phyloP scores from a whole-genome alignment of 2,113 vertebrate genomes.

The Plecotus auritus region DNA sequence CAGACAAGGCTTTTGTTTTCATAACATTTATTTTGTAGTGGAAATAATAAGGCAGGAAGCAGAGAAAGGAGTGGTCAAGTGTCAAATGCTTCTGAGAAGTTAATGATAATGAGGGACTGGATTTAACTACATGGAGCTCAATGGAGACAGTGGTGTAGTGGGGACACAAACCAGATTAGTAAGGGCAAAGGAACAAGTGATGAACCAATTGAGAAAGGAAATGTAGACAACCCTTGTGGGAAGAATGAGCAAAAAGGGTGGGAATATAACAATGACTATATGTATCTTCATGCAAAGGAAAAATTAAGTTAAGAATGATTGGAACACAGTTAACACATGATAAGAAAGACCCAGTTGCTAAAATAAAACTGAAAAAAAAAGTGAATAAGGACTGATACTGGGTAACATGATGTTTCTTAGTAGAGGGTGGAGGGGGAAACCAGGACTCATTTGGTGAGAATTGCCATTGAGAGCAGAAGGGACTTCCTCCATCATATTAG shows the following conservation, averaged over 20 bases:
- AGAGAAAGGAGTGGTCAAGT: not conserved
- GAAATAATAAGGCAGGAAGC: not conserved
- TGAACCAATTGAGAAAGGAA: not conserved
- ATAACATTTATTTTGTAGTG: not conserved
- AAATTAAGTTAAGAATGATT: not conserved
- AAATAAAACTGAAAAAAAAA: not conserved
- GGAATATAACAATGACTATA: not conserved
- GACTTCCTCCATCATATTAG: not conserved
- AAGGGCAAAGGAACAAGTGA: not conserved
- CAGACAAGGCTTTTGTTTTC: not conserved
- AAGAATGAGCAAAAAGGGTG: not conserved
- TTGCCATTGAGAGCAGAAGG: not conserved
- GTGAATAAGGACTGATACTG: not conserved
- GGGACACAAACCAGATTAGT: not conserved
- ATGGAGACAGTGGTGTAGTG: not conserved
- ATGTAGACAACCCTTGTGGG: not conserved
- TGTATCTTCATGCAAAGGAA: not conserved
- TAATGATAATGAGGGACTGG: not conserved
- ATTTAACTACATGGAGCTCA: not conserved
- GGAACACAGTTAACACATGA: not conserved
- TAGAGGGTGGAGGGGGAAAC: not conserved
- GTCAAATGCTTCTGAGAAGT: not conserved
- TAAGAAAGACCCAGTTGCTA: not conserved
- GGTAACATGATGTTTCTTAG: not conserved
- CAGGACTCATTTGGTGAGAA: not conserved